These are phyloP conservation scores for Anoplopoma fimbria DNA, from an alignment of 2,113 vertebrate species.

Conservation along the genomic window DNA sequence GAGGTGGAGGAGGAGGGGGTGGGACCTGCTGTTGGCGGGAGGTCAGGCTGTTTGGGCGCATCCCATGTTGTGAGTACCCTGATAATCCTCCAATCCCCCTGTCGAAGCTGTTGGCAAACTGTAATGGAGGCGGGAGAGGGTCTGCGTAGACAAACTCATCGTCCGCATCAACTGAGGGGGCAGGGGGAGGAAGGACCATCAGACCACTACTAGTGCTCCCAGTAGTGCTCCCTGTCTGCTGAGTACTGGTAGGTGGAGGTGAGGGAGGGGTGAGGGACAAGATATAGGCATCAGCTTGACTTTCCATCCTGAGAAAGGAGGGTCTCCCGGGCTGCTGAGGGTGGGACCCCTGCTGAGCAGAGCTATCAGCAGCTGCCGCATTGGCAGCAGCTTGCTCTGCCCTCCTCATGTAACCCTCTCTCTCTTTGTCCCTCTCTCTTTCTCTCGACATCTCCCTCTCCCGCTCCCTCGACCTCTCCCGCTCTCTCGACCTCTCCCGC, in stretches of 20 bases:
- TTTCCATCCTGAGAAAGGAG: slow-evolving; percentile 84
- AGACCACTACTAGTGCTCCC: slow-evolving; percentile 81
- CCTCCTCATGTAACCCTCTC: slow-evolving; percentile 76
- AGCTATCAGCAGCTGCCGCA: slow-evolving; percentile 51
- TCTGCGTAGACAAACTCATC: slow-evolving; percentile 93
- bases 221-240: slow-evolving; percentile 49
- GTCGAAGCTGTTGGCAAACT: slow-evolving; percentile 96
- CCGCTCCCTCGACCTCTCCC: slow-evolving; percentile 75
- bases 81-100: slow-evolving; percentile 64
- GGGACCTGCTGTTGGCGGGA: slow-evolving; percentile 71
- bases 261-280: slow-evolving; percentile 83
- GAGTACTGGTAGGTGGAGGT: slow-evolving; percentile 68
- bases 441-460: slow-evolving; percentile 73
- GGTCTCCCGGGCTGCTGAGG: slow-evolving; percentile 75
- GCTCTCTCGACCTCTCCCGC: slow-evolving; percentile 75
- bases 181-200: slow-evolving; percentile 91
- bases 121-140: slow-evolving; percentile 90
- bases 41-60: slow-evolving; percentile 69
- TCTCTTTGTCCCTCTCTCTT: slow-evolving; percentile 77
- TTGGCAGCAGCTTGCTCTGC: slow-evolving; percentile 69
- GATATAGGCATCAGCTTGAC: slow-evolving; percentile 80
- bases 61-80: slow-evolving; percentile 70
- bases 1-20: slow-evolving; percentile 54
- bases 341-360: slow-evolving; percentile 68
- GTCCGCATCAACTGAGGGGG: slow-evolving; percentile 91